Conservation (phyloP, 2,888 invertebrate species). For the Alloscopus bannaensis region DNA sequence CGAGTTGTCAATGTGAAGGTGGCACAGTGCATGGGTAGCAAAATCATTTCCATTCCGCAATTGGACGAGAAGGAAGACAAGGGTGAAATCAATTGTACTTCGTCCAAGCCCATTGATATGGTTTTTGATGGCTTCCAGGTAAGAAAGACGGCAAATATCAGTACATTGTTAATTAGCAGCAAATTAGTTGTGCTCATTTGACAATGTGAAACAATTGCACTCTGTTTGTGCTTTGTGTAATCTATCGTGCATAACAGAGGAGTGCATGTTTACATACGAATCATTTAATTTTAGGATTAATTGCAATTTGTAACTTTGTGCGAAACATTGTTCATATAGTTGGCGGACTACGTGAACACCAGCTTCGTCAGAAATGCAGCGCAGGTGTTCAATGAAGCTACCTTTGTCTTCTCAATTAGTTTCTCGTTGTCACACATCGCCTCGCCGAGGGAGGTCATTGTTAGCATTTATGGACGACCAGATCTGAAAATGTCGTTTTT, state of each 20-base stretch:
- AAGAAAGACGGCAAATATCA: background rate
- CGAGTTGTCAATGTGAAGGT: slow-evolving; percentile 17
- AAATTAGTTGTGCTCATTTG: too few species aligned
- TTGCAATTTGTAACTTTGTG: too few species aligned
- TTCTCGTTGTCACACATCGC: slow-evolving; percentile 17
- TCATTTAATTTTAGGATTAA: slow-evolving; percentile 5
- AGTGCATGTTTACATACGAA: background rate
- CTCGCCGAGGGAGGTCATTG: slow-evolving; percentile 33
- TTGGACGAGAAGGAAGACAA: slow-evolving; percentile 28
- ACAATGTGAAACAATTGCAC: too few species aligned
- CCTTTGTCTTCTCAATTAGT: slow-evolving; percentile 60
- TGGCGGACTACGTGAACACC: slow-evolving; percentile 41
- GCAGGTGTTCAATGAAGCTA: slow-evolving; percentile 65
- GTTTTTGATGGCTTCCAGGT: slow-evolving; percentile 57
- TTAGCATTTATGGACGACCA: slow-evolving; percentile 1
- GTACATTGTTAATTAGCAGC: background rate
- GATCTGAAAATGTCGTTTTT: slow-evolving; percentile 37
- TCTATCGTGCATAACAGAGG: background rate
- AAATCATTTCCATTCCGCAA: slow-evolving; percentile 35
- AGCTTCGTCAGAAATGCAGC: slow-evolving; percentile 64
- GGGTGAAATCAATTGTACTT: slow-evolving; percentile 59
- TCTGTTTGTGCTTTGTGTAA: background rate
- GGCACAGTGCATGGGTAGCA: slow-evolving; percentile 23
- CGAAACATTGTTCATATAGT: slow-evolving; percentile 38
- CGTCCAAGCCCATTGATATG: slow-evolving; percentile 48